A percentile compares a stretch with the other conserved stretches of the same genome.
These are phyloP conservation scores for Nudaria mundana DNA, from an alignment of 2,888 invertebrate genomes.

Conservation along the genomic window DNA sequence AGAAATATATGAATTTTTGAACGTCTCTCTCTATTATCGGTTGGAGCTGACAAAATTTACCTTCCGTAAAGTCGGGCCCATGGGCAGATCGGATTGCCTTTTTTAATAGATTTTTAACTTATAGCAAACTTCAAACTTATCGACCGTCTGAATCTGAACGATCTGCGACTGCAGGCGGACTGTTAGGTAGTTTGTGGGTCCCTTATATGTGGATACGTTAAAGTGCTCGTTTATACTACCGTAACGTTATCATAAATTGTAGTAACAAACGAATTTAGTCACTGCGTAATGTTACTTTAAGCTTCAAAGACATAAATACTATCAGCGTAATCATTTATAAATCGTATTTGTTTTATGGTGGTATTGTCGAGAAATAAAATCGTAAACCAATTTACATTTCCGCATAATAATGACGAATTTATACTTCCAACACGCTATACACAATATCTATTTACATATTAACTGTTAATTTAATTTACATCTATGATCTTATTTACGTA, in stretches of 20 bases:
- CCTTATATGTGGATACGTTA: too few species aligned
- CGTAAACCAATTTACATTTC: conserved; percentile 2
- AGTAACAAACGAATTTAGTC: background rate
- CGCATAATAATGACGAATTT: conserved; percentile 9
- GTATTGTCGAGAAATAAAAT: conserved; percentile 4
- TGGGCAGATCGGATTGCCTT: too few species aligned
- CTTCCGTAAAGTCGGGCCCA: too few species aligned
- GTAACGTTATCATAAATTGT: background rate
- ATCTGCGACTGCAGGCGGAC: too few species aligned
- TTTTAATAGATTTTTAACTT: too few species aligned
- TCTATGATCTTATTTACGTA: background rate
- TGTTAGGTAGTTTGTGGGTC: too few species aligned
- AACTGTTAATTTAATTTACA: background rate
- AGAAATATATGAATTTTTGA: too few species aligned
- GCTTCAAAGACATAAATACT: conserved; percentile 13
- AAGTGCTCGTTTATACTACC: too few species aligned
- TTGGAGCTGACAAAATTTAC: too few species aligned
- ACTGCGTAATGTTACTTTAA: conserved; percentile 8
- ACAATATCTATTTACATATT: background rate
- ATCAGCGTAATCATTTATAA: conserved; percentile 8
- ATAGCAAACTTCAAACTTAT: too few species aligned
- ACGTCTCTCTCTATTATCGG: too few species aligned
- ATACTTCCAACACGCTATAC: background rate
- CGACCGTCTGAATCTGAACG: too few species aligned
- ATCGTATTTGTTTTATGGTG: conserved; percentile 1